Percentiles rank a stretch among this genome's conserved stretches.
Conservation (phyloP, 2,113 vertebrate genomes). For the Thamnophis sirtalis region DNA sequence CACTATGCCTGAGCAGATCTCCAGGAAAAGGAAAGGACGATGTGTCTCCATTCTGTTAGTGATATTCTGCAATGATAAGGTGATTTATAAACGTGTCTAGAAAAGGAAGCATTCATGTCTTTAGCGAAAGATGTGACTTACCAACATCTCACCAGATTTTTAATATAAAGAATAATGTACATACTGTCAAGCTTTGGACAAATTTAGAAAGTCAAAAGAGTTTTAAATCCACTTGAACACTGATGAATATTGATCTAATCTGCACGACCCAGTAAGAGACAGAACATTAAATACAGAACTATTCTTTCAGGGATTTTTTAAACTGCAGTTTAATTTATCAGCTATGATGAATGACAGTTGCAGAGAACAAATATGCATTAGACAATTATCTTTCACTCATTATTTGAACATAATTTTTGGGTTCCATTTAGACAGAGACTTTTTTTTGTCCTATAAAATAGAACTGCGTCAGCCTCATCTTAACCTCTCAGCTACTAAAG, state of each 20-base stretch:
- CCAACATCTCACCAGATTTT: neutral
- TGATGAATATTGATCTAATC: neutral
- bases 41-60: neutral
- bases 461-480: neutral
- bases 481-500: neutral
- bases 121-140: neutral
- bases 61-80: neutral
- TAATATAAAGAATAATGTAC: neutral
- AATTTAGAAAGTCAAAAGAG: neutral
- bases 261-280: neutral
- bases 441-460: neutral
- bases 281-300: neutral
- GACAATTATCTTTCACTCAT: neutral
- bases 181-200: neutral
- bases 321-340: neutral
- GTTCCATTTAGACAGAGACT: neutral
- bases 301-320: neutral
- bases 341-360: neutral
- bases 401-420: neutral
- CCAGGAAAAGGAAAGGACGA: neutral
- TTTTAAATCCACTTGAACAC: neutral
- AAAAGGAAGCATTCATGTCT: neutral
- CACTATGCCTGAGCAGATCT: neutral
- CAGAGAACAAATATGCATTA: neutral
- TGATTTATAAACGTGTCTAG: neutral